These are phyloP conservation scores for Columba livia DNA, from an alignment of 2,113 vertebrate species.

Conservation along the genomic window DNA sequence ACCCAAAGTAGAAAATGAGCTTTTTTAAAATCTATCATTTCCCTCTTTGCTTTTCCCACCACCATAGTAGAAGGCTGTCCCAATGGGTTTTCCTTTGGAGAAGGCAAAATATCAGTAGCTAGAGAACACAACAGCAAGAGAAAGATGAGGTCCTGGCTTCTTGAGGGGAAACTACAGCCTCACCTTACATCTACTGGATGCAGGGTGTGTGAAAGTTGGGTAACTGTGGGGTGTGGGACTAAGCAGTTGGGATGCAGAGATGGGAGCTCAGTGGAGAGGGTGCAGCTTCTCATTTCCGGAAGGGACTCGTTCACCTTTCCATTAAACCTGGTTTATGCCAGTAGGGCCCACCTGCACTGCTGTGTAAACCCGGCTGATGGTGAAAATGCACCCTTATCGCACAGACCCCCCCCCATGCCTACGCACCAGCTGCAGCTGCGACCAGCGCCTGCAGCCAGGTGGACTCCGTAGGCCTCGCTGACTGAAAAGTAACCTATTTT, in stretches of 20 bases:
- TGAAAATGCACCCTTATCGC: rapidly evolving
- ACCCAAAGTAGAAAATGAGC: neutral
- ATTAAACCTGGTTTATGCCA: neutral
- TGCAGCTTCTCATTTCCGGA: neutral
- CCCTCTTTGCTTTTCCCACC: neutral
- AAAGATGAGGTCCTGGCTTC: neutral
- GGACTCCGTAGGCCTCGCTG: neutral
- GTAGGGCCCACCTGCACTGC: rapidly evolving
- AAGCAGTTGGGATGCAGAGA: rapidly evolving
- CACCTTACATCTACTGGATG: rapidly evolving
- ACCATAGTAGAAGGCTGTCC: neutral
- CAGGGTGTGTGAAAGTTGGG: rapidly evolving
- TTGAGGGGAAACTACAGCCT: neutral
- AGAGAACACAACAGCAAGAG: neutral
- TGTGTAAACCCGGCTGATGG: rapidly evolving
- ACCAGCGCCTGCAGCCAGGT: rapidly evolving
- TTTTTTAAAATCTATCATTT: neutral
- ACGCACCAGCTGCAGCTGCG: rapidly evolving
- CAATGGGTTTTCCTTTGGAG: neutral
- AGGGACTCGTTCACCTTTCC: neutral
- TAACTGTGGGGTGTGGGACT: rapidly evolving
- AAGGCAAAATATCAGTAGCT: neutral
- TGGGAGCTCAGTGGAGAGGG: neutral
- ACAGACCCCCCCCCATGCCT: neutral
- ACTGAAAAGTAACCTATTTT: neutral